Evolutionary conservation across 2,113 vertebrate species (phyloP).

Genomic region (Patagioenas fasciata): DNA sequence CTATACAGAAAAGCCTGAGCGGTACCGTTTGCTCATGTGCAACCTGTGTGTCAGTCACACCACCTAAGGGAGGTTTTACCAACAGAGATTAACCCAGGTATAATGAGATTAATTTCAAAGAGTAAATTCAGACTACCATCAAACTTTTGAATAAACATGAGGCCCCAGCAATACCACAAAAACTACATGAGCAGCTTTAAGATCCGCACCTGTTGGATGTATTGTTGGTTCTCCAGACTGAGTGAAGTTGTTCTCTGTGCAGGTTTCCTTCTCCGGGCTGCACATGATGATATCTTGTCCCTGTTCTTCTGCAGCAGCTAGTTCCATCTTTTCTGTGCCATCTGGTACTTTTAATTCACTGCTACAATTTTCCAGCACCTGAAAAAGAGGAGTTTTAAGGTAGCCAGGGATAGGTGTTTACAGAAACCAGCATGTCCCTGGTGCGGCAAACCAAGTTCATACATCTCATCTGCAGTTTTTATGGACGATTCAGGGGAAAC

Average conservation of each 20-base stretch:
- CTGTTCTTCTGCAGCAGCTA: background rate
- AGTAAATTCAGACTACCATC: background rate
- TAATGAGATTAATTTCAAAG: background rate
- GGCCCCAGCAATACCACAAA: background rate
- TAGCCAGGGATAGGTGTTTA: background rate
- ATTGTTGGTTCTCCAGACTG: background rate
- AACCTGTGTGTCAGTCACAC: fast-evolving
- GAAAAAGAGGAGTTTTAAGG: background rate
- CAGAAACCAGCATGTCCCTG: background rate
- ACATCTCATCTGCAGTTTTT: background rate
- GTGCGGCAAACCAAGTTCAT: background rate
- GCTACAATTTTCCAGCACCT: background rate
- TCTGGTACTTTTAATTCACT: background rate
- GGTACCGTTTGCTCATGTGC: background rate
- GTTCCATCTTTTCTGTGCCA: conserved; percentile 23
- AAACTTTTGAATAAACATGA: background rate
- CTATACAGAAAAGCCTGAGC: background rate
- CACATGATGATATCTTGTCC: conserved; percentile 26
- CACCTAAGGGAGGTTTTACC: background rate
- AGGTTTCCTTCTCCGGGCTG: background rate
- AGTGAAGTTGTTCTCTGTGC: background rate
- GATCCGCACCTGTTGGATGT: background rate
- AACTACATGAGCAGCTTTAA: background rate
- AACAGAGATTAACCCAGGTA: background rate
- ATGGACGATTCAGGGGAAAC: background rate